Conservation (phyloP, 2,888 invertebrate species). For the Heliconius ethilla region DNA sequence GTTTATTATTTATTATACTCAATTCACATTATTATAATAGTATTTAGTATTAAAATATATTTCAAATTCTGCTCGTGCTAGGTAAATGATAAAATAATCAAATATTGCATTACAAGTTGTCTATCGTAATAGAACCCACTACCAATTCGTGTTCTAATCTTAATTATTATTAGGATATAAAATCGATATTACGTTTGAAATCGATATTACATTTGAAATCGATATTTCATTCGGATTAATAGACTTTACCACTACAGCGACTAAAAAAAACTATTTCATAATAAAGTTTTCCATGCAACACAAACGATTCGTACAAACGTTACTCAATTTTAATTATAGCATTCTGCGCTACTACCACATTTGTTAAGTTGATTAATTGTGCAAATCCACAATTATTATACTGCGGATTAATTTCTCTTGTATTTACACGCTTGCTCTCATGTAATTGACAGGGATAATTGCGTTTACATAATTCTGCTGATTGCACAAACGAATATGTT, state of each 20-base stretch:
- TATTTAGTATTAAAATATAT: too few species aligned
- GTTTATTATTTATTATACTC: neutral
- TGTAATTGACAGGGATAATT: constrained; percentile 35
- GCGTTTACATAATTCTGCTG: constrained; percentile 22
- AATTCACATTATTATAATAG: neutral
- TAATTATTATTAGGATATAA: neutral
- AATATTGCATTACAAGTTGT: too few species aligned
- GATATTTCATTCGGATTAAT: neutral
- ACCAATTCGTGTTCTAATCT: too few species aligned
- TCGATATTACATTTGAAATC: neutral
- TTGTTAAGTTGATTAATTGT: constrained; percentile 27
- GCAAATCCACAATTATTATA: constrained; percentile 18
- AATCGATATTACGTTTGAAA: neutral
- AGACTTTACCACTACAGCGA: neutral
- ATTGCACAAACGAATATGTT: constrained; percentile 3
- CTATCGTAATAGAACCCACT: too few species aligned
- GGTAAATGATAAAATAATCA: too few species aligned
- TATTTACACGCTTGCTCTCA: constrained; percentile 11
- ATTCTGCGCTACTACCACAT: neutral
- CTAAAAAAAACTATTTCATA: neutral
- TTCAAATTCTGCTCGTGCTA: too few species aligned
- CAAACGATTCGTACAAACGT: neutral
- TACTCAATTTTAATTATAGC: constrained; percentile 14
- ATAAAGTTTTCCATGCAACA: neutral
- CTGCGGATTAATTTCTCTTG: constrained; percentile 27